Evolutionary conservation across 2,888 invertebrate genomes (phyloP).

Genomic region (Dicyrtomina minuta): DNA sequence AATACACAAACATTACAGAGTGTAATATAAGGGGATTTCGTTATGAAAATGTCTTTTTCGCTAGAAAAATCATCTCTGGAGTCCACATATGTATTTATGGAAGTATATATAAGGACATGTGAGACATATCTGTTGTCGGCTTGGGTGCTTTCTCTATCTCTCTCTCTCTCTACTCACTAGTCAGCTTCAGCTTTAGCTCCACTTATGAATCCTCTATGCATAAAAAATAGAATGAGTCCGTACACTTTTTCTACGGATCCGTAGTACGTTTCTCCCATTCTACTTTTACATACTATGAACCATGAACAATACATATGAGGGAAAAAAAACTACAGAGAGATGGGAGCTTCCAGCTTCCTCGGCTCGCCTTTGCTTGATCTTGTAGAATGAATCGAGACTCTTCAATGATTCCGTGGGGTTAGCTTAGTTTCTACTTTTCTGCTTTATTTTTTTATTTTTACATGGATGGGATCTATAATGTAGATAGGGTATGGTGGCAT

Average conservation of each 20-base stretch:
- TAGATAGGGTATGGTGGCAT: too few relatives aligned
- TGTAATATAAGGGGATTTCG: slow-evolving; percentile 38
- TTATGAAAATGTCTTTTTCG: slow-evolving; percentile 45
- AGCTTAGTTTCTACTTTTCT: slow-evolving; percentile 11
- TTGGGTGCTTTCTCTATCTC: slow-evolving; percentile 12
- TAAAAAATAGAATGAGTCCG: slow-evolving; percentile 24
- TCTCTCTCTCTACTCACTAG: neutral
- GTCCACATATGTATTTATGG: neutral
- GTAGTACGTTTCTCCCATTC: neutral
- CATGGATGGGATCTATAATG: neutral
- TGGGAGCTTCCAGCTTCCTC: slow-evolving; percentile 6
- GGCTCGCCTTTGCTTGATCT: slow-evolving; percentile 4
- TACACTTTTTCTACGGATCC: neutral
- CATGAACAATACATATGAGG: slow-evolving; percentile 12
- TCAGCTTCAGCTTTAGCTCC: neutral
- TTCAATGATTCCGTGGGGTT: slow-evolving; percentile 22
- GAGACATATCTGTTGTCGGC: neutral
- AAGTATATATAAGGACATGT: neutral
- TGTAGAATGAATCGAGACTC: slow-evolving; percentile 23
- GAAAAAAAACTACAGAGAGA: too few relatives aligned
- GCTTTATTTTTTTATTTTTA: neutral
- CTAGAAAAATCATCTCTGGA: slow-evolving; percentile 29
- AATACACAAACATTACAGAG: slow-evolving; percentile 20
- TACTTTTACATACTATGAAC: slow-evolving; percentile 9
- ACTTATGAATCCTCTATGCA: slow-evolving; percentile 29